Percentiles rank a stretch among this genome's conserved stretches.
Evolutionary conservation across 2,888 invertebrate genomes (phyloP).

Genomic region (Geophilus truncorum): DNA sequence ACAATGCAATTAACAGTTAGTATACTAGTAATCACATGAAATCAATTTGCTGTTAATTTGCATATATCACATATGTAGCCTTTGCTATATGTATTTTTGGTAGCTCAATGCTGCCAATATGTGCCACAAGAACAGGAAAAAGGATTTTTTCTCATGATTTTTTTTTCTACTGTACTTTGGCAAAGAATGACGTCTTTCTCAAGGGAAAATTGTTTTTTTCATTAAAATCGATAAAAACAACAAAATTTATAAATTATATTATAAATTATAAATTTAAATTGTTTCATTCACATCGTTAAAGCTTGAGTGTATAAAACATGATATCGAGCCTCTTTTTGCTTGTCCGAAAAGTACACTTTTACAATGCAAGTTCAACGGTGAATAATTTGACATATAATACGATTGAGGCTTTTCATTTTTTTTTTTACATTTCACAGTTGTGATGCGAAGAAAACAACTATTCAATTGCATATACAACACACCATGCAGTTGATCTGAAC

Average conservation of each 20-base stretch:
- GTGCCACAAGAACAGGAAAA: neutral
- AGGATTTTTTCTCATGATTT: neutral
- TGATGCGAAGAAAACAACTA: neutral
- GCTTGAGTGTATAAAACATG: neutral
- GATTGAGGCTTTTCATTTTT: neutral
- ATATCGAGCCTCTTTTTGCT: neutral
- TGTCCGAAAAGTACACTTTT: neutral
- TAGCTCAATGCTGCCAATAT: neutral
- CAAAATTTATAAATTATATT: neutral
- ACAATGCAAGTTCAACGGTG: neutral
- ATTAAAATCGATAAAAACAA: neutral
- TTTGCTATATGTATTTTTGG: neutral
- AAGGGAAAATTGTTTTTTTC: no score
- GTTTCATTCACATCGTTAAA: neutral
- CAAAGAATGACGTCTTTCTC: no score
- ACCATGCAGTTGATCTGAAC: neutral
- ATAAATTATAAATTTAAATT: neutral
- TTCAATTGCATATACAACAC: neutral
- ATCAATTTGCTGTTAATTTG: neutral
- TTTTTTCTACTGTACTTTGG: no score
- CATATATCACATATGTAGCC: neutral
- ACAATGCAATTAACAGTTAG: slow-evolving; percentile 18
- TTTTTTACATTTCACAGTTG: neutral
- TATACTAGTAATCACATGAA: neutral
- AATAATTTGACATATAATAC: neutral